Evolutionary conservation across 2,888 invertebrate species (phyloP).

Genomic region (Dyspetes luteomarginatus): DNA sequence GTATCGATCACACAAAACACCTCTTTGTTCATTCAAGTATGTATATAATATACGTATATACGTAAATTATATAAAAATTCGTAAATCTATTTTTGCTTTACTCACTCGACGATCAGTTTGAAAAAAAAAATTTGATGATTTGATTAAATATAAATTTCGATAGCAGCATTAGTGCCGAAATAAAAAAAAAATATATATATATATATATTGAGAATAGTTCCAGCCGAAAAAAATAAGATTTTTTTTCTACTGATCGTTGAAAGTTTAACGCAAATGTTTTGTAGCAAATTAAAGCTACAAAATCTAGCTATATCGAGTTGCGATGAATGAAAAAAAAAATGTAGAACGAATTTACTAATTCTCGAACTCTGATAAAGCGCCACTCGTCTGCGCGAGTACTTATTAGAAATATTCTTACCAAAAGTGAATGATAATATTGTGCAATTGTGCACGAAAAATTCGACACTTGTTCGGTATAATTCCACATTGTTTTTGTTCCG

Average conservation of each 20-base stretch:
- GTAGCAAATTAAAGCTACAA: neutral
- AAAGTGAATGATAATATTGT: slow-evolving; percentile 18
- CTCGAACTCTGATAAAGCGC: slow-evolving; percentile 15
- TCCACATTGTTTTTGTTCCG: slow-evolving; percentile 26
- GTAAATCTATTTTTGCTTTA: neutral
- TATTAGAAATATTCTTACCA: slow-evolving; percentile 23
- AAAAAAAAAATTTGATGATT: neutral
- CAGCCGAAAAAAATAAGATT: too few relatives aligned
- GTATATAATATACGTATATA: neutral
- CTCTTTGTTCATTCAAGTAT: slow-evolving; percentile 13
- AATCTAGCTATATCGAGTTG: slow-evolving; percentile 8
- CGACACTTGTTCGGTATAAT: slow-evolving; percentile 14
- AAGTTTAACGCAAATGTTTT: neutral
- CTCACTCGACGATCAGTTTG: slow-evolving; percentile 14
- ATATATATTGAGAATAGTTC: neutral
- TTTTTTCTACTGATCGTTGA: slow-evolving; percentile 11
- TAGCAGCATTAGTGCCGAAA: neutral
- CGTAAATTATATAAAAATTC: neutral
- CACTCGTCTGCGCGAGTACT: slow-evolving; percentile 35
- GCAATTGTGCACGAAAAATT: slow-evolving; percentile 15
- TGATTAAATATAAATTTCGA: neutral
- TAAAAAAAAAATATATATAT: neutral
- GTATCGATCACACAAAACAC: slow-evolving; percentile 23
- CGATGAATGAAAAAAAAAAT: slow-evolving; percentile 20
- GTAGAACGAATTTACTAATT: slow-evolving; percentile 3